Base-by-base conservation (phyloP, 2,888 invertebrate species). In the Drepanosiphum platanoidis region DNA sequence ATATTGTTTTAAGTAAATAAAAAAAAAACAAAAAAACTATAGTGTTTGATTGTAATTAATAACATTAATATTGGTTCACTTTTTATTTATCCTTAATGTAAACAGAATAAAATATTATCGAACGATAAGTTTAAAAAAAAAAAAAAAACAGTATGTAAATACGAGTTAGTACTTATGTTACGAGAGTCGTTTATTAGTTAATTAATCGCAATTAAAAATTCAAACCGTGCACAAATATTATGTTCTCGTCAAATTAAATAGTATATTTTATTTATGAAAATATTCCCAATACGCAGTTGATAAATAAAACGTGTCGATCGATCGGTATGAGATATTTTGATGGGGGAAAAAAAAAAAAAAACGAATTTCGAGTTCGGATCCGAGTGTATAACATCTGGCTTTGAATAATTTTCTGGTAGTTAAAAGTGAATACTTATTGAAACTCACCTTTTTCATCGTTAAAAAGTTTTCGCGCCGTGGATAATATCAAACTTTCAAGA, bases 371-470 rank as follows among this genome's bases (percentile, higher is more conserved):
- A 52, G 22, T 52, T 52, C 22, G 5, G 22, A 52, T 3, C 13
- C 5, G 9, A 39, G 9, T 52, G 18, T n/a, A 15, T 68, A 42
- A 71, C 71, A 71, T 39, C 42, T 71, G 42, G 42, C 27, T 4
- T 71, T n/a, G 22, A 36, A 70, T 36, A n/a, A 0, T n/a, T n/a
- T n/a, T 68, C 66, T 75, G 34, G 52, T 52, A 52, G 1, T 3
- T 46, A 46, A 18, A n/a, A 18, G 3, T 18, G 15, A 18, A 52
- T 52, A 52, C 4, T 52, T 18, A 42, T 78, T 7, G 18, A 27
- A 46, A 70, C 80, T 81, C 52, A 83, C 83, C 66, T 83, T 83
- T 66, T 83, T 83, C 83, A 83, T 83, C 42, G 27, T 75, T 34
- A 13, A 66, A 46, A 18, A 36, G 46, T 66, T 36, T 71, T 39